Percentiles rank a stretch among this genome's conserved stretches.
These are phyloP conservation scores for Melieria crassipennis DNA, from an alignment of 2,888 invertebrate genomes.

Conservation along the genomic window DNA sequence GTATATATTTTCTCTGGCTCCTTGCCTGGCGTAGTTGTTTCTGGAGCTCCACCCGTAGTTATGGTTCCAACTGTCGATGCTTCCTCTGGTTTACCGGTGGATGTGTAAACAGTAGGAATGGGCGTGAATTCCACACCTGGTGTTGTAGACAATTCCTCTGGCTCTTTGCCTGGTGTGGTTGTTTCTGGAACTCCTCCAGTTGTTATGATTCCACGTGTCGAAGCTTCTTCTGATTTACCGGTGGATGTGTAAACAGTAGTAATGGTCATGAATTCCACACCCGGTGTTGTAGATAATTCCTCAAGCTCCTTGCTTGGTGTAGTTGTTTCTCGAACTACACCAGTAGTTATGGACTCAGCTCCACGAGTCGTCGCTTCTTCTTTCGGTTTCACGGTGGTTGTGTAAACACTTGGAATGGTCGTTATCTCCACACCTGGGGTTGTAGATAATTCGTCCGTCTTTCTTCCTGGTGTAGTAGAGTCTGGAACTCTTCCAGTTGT, in stretches of 20 bases:
- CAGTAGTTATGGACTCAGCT: too few species aligned
- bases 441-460: not conserved
- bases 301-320: not conserved
- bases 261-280: not conserved
- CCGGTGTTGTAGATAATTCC: not conserved
- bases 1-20: too few species aligned
- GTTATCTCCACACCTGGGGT: not conserved
- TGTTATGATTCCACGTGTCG: constrained; percentile 8
- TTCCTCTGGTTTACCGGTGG: too few species aligned
- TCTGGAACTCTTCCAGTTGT: not conserved
- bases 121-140: too few species aligned
- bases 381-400: not conserved
- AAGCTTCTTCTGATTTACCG: not conserved
- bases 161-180: too few species aligned
- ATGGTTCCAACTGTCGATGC: too few species aligned
- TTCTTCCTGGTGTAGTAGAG: constrained; percentile 9
- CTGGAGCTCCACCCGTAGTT: too few species aligned
- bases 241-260: not conserved
- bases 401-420: not conserved
- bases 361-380: too few species aligned
- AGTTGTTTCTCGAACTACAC: not conserved
- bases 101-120: too few species aligned
- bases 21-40: too few species aligned
- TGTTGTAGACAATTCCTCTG: too few species aligned
- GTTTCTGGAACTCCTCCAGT: too few species aligned